Evolutionary conservation across 2,113 vertebrate species (phyloP), one percentile per base, ranked within the genome.

Genomic region (Oxyruncus cristatus): DNA sequence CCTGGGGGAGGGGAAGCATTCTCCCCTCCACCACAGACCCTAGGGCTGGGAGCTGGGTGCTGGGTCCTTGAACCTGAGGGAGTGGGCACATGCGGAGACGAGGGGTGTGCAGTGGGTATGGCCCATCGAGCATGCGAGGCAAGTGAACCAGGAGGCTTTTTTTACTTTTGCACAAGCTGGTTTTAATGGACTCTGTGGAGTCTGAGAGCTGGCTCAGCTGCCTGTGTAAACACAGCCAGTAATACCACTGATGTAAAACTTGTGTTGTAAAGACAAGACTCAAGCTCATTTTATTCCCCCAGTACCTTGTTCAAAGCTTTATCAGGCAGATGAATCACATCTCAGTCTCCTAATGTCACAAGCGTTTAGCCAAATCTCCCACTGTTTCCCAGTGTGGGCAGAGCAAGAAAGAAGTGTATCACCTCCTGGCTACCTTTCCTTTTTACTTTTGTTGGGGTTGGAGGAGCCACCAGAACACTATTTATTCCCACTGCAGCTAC

Each of bases 161-260:
- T n/a, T n/a, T n/a, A n/a, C n/a, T n/a, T n/a, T n/a, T 11, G 65
- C 50, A 67, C 65, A 92, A 77, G 55, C 83, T 81, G 92, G 37
- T 89, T 94, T 93, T 93, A 93, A 94, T 86, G 88, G 73, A 52
- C 63, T 84, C 14, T 4, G 39, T 72, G 73, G 55, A 92, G 91
- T 27, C 86, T 50, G 50, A 81, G 47, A 76, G 17, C 63, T 73
- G 82, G 39, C 50, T 63, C 22, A 1, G 37, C 50, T 4, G 75
- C 75, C 72, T 89, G 63, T 76, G 46, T 85, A 92, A 97, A 95
- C 72, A 92, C 56, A 59, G 67, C 50, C 83, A 52, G 52, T 96
- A 86, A 91, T 84, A 81, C 80, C 73, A 49, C 65, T 68, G 52
- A 81, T 88, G 79, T 86, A 94, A 95, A 95, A 91, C 76, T 68